Evolutionary conservation across 2,888 invertebrate genomes (phyloP).

Genomic region (Drosophila paramelanica): DNA sequence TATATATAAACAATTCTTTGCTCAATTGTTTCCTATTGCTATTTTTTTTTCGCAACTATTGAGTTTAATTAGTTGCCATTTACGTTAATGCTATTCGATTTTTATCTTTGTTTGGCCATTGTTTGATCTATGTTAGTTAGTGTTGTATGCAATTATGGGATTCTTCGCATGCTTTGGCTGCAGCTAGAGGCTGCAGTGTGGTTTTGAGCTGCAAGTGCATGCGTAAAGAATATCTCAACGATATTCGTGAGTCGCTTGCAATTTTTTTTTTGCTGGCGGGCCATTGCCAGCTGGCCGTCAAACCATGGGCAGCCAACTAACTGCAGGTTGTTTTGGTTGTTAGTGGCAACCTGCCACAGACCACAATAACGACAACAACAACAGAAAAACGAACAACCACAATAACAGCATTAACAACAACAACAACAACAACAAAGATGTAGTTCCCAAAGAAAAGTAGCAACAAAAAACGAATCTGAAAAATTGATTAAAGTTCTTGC

Average conservation of each 20-base stretch:
- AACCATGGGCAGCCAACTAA: conserved; percentile 25
- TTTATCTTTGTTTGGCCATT: neutral
- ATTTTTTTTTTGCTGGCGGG: conserved; percentile 15
- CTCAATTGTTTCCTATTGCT: neutral
- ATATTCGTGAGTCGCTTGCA: conserved; percentile 27
- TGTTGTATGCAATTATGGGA: conserved; percentile 6
- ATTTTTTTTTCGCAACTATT: neutral
- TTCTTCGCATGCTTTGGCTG: neutral
- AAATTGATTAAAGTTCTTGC: conserved; percentile 75
- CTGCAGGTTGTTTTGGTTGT: conserved; percentile 44
- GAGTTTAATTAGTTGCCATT: neutral
- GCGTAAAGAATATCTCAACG: conserved; percentile 19
- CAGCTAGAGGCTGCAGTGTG: neutral
- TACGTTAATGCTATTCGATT: neutral
- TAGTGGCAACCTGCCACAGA: conserved; percentile 56
- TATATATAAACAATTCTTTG: too few species aligned
- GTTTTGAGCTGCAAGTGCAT: conserved; percentile 7
- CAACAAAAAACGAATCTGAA: conserved; percentile 57
- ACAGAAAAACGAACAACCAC: conserved; percentile 14
- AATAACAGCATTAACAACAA: neutral
- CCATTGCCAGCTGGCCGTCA: conserved; percentile 32
- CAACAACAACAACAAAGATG: conserved; percentile 30
- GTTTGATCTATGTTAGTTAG: conserved; percentile 1
- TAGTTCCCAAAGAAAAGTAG: conserved; percentile 33
- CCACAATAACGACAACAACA: conserved; percentile 4